Percentiles rank a stretch among this genome's conserved stretches.
These are phyloP conservation scores for Ditylenchus weischeri DNA, from an alignment of 2,888 invertebrate species.

Conservation along the genomic window DNA sequence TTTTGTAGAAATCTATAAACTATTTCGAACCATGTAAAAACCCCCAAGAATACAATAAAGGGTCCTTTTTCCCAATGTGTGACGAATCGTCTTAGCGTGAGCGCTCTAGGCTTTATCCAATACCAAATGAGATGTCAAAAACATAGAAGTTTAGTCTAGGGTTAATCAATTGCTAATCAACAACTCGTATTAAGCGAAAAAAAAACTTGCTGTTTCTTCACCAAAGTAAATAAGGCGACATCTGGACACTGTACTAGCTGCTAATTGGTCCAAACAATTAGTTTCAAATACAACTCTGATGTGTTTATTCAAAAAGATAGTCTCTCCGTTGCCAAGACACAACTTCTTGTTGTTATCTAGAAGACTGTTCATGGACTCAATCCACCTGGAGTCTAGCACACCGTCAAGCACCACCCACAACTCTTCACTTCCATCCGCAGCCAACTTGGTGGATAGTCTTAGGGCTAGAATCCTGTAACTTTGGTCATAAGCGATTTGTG, in stretches of 20 bases:
- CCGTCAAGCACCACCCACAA: conserved; percentile 34
- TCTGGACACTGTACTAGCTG: conserved; percentile 32
- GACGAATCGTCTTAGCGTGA: no score
- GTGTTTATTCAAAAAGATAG: conserved; percentile 25
- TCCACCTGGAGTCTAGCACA: conserved; percentile 35
- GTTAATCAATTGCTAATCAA: no score
- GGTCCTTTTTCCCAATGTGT: no score
- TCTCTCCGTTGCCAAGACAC: conserved; percentile 31
- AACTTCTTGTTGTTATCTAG: conserved; percentile 33
- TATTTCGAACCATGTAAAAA: no score
- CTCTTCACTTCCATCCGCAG: conserved; percentile 21
- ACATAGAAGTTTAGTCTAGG: no score
- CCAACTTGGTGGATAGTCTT: conserved; percentile 9
- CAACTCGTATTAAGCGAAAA: conserved; percentile 2
- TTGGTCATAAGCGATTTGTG: no score
- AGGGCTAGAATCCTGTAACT: conserved; percentile 15
- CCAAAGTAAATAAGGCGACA: conserved; percentile 36
- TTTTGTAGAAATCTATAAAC: no score
- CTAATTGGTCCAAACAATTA: conserved; percentile 23
- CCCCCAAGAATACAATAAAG: no score
- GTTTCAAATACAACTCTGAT: conserved; percentile 35
- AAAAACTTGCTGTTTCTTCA: conserved; percentile 24
- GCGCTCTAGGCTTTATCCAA: no score
- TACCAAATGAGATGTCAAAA: no score
- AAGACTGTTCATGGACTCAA: conserved; percentile 33